Conservation (phyloP, 2,113 vertebrate species). For the Donacobius atricapilla region DNA sequence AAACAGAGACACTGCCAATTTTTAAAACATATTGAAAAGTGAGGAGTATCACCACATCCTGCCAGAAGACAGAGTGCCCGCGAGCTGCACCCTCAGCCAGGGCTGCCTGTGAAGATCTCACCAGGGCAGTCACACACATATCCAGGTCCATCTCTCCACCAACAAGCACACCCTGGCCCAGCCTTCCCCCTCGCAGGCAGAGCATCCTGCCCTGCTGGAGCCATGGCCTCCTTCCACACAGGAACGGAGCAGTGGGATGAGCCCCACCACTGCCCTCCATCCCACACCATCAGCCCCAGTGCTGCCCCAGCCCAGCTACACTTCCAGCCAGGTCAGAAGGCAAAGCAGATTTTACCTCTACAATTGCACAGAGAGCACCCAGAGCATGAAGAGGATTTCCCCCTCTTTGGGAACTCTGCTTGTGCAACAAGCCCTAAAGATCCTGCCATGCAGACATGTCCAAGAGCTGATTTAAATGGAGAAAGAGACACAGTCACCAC, state of each 20-base stretch:
- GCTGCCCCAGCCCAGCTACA: neutral
- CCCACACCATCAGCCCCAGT: neutral
- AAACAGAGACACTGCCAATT: neutral
- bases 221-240: accelerated
- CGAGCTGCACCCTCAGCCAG: neutral
- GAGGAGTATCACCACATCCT: neutral
- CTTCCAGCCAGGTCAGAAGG: neutral
- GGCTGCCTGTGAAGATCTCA: neutral
- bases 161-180: neutral
- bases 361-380: neutral
- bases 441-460: neutral
- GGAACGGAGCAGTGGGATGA: accelerated
- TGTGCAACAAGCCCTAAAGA: neutral
- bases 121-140: accelerated
- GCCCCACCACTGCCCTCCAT: neutral
- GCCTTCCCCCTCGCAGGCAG: neutral
- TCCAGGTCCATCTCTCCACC: accelerated
- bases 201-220: neutral
- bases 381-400: neutral
- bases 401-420: neutral
- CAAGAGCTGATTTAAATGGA: neutral
- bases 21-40: neutral
- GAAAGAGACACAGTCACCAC: neutral
- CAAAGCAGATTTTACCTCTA: neutral
- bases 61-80: neutral